Base-by-base conservation (phyloP, 2,888 invertebrate genomes). In the Hylaea fasciaria region DNA sequence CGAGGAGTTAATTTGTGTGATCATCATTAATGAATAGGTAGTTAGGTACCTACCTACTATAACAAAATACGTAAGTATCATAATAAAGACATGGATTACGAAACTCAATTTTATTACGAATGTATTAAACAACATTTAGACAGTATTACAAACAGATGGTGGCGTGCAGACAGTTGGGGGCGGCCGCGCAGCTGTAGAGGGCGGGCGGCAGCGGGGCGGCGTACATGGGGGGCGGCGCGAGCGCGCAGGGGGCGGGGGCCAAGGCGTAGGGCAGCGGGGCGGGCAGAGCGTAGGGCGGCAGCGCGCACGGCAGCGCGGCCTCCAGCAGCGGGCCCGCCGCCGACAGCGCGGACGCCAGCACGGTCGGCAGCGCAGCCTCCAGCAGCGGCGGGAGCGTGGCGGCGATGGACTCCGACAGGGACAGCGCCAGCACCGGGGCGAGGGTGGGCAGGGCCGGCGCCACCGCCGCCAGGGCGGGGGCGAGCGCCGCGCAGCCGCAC, bases 321-420 rank as follows among this genome's bases (percentile, higher is more conserved):
- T 74, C 73, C 1, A 86, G 46, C 51, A 85, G 44, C 1, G 85
- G 86, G 0, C 77, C 80, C 0, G 80, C 80, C 0, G 75, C 80
- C 0, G 78, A 71, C 41, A 86, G 56, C 5, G 80, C 83, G 1
- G 86, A 83, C 0, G 81, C 76, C 35, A 86, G 53, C 11, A 85
- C 75, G 4, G 77, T 73, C 0, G 81, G 81, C 35, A 74, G 14
- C 0, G 76, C 72, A 3, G 80, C 78, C 7, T 74, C 73, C 5
- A 86, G 53, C 48, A 86, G 56, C 0, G 86, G 85, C 0, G 81
- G 81, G 0, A 81, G 32, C 0, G 79, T 70, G 1, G 74, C 68
- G 0, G 77, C 56, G 5, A 81, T 74, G 0, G 76, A 73, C 0
- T 78, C 73, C 0, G 81, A 70, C 11, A 81, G 64, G 0, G 73